Conservation (phyloP, 1,140 invertebrate genomes). For the Ceratoteleas bidentatus region DNA sequence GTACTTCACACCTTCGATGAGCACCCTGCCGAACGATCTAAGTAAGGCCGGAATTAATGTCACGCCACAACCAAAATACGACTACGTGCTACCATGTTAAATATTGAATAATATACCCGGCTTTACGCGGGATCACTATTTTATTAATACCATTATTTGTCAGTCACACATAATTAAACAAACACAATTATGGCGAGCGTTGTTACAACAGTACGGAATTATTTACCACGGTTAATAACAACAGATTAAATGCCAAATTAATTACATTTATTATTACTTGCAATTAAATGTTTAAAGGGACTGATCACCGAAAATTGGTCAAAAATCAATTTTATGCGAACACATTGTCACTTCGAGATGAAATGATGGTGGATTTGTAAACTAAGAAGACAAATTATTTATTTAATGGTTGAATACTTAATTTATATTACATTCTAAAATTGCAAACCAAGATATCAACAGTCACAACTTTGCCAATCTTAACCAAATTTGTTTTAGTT, state of each 20-base stretch:
- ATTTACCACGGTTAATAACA: conserved; percentile 24
- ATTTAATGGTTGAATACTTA: no score
- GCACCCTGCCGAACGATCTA: conserved; percentile 87
- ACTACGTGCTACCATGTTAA: conserved; percentile 44
- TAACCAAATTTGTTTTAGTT: no score
- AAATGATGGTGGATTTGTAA: no score
- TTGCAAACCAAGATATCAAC: no score
- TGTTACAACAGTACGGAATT: conserved; percentile 5
- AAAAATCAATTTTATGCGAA: no score
- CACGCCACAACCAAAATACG: conserved; percentile 76
- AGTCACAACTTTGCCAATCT: no score
- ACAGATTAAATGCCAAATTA: background rate
- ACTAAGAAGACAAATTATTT: no score
- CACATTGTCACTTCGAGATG: no score
- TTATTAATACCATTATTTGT: conserved; percentile 25
- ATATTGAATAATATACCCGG: conserved; percentile 41
- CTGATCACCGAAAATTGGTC: no score
- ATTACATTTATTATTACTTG: no score
- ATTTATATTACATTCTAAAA: no score
- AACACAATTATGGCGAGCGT: conserved; percentile 12
- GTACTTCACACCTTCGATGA: conserved; percentile 96
- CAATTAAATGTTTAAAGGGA: no score
- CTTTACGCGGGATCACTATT: conserved; percentile 35
- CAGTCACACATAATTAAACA: conserved; percentile 58
- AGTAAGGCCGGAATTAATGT: conserved; percentile 81